These are phyloP conservation scores for Zaprionus inermis DNA, from an alignment of 1,140 invertebrate genomes.

Conservation along the genomic window DNA sequence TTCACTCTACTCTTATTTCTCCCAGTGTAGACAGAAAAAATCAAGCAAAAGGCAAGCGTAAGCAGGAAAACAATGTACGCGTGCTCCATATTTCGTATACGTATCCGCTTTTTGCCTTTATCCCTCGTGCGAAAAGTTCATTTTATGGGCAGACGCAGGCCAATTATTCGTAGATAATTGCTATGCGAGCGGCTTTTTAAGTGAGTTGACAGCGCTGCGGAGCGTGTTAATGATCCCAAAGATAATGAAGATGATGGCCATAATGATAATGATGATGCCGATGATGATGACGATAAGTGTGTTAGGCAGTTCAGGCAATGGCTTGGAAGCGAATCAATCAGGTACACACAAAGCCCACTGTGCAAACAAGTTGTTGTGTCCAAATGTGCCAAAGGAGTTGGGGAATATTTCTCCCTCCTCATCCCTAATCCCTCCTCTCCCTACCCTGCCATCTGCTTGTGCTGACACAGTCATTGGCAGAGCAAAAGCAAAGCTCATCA, in stretches of 20 bases:
- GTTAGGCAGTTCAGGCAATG: constrained; percentile 54
- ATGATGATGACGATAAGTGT: constrained; percentile 36
- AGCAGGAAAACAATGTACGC: constrained; percentile 52
- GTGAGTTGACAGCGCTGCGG: constrained; percentile 61
- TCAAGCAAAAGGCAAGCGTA: background rate
- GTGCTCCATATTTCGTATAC: background rate
- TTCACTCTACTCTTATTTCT: background rate
- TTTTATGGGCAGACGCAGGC: constrained; percentile 47
- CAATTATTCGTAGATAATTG: constrained; percentile 77
- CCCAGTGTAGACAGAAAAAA: background rate
- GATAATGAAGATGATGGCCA: constrained; percentile 23
- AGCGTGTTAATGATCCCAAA: constrained; percentile 25
- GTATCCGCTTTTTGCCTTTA: constrained; percentile 5
- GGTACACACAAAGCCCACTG: constrained; percentile 46
- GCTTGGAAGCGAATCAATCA: constrained; percentile 77
- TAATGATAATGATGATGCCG: constrained; percentile 6
- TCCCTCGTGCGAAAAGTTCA: constrained; percentile 41
- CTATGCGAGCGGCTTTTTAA: constrained; percentile 64
- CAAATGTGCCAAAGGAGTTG: background rate
- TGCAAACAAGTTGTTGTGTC: constrained; percentile 38
- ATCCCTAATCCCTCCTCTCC: background rate
- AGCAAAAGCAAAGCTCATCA: constrained; percentile 68
- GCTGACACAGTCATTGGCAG: constrained; percentile 29
- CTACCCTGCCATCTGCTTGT: background rate
- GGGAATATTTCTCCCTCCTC: background rate